Conservation (phyloP, 2,888 invertebrate genomes). For the Carabus problematicus region DNA sequence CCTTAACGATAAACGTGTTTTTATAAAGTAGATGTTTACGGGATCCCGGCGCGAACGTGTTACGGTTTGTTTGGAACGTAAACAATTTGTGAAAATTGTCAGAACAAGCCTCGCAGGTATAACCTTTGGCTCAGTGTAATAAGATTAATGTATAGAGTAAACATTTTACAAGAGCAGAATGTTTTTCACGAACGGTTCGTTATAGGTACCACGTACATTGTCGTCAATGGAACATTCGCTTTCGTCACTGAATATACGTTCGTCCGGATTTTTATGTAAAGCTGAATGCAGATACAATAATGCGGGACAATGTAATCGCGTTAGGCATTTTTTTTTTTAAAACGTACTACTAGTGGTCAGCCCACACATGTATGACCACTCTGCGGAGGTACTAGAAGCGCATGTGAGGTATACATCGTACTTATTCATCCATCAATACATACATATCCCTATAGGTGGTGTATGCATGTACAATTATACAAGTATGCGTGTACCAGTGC, state of each 20-base stretch:
- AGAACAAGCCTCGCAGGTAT: not conserved
- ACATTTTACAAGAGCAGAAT: no score
- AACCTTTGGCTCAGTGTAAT: no score
- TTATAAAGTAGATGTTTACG: not conserved
- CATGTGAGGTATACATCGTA: no score
- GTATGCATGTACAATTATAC: no score
- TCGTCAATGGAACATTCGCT: not conserved
- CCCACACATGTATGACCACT: slow-evolving; percentile 6
- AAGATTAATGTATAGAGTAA: no score
- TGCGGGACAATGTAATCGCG: slow-evolving; percentile 12
- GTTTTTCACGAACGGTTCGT: no score
- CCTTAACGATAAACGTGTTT: not conserved
- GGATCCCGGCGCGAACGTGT: not conserved
- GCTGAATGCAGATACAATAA: slow-evolving; percentile 2
- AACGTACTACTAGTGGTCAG: slow-evolving; percentile 1
- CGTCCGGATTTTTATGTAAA: not conserved
- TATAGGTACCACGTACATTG: no score
- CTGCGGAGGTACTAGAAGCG: not conserved
- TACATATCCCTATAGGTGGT: no score
- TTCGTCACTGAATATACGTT: not conserved
- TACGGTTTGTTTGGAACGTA: not conserved
- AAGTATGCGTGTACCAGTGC: not conserved
- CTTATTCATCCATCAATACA: no score
- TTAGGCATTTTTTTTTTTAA: slow-evolving; percentile 15
- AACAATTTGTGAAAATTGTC: not conserved